Evolutionary conservation across 2,888 invertebrate genomes (phyloP), one percentile per base, ranked within the genome.

Genomic region (Acanthococcus lagerstroemiae): DNA sequence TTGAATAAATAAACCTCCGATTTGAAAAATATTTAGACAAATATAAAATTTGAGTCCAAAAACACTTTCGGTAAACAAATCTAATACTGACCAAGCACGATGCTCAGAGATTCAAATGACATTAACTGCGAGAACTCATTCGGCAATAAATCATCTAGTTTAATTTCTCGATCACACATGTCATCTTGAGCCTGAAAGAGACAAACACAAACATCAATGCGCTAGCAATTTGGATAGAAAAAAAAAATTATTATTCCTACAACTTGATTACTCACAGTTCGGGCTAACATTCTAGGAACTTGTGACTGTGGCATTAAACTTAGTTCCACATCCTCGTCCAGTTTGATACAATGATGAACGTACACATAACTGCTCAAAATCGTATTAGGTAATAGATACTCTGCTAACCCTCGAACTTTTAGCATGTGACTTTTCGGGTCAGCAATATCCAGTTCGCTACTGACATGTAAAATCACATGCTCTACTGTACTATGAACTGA

Each of bases 351-450:
- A 72, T 88, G 87, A 73, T 95, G 92, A 65, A 95, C 87, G 75
- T 95, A 95, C 75, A 93, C 92, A 76, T 95, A 90, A 75, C 94
- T 92, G 68, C 88, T 86, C 30, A 96, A 81, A 12, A 84, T 82
- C 37, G 90, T 89, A 61, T 90, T 87, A 0, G 87, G 85, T 37
- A 96, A 77, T 79, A 69, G 50, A 46, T 94, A 96, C 77, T 95
- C 95, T 61, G 88, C 84, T 67, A 90, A 82, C 19, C 95, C 94
- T 81, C 86, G 86, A 60, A 93, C 90, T 82, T 91, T 79, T 66
- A 84, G 76, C 72, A 86, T 83, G 76, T 83, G 88, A 74, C 84
- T 84, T 65, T 80, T 79, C 57, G 82, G 82, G 52, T 68, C 60
- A 72, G 84, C 83, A 65, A 86, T 87, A 70, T 90, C 91, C 57